Evolutionary conservation across 2,113 vertebrate genomes (phyloP), one percentile per base, ranked within the genome.

Genomic region (Hemicordylus capensis): DNA sequence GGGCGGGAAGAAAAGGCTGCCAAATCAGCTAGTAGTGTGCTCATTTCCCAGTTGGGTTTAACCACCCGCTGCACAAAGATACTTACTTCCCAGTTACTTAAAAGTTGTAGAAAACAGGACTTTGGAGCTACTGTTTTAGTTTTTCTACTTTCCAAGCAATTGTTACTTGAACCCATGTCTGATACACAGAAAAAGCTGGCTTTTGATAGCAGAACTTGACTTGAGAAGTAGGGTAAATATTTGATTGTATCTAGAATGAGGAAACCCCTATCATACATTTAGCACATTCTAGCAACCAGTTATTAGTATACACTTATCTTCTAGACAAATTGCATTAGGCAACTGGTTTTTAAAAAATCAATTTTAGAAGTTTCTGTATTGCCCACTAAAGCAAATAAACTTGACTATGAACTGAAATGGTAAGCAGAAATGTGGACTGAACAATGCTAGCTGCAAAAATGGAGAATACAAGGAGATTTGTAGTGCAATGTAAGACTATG

Each of bases 1-100:
- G 80, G 81, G 37, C 54, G 59, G n/a, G 76, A 84, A 83, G 67
- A 66, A 87, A 86, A 69, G 37, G 42, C 54, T 93, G 89, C 73
- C 88, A 90, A 42, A 59, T 85, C 61, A 80, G 83, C 85, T 83
- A 76, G 76, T 64, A 78, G 85, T 61, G 66, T 9, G 0, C 0
- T 67, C 84, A 39, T 51, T 54, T 80, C 90, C 61, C 81, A 75
- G 75, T 72, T 88, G 83, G 84, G 14, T 81, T 83, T 59, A 69
- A 76, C 70, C 76, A 75, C 82, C 70, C 31, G 54, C 87, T 51
- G 39, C 37, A 81, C 73, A 83, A 37, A 84, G 75, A 51, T 37
- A 28, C 81, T 64, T 64, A 26, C 44, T 75, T 83, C 70, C 24
- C 42, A 37, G 15, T 83, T 75, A 75, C 46, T 83, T 83, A n/a